Evolutionary conservation across 2,797 vertebrate species (phyloP), one percentile per base, ranked within the genome.

Genomic region (Oreonectes daqikongensis): DNA sequence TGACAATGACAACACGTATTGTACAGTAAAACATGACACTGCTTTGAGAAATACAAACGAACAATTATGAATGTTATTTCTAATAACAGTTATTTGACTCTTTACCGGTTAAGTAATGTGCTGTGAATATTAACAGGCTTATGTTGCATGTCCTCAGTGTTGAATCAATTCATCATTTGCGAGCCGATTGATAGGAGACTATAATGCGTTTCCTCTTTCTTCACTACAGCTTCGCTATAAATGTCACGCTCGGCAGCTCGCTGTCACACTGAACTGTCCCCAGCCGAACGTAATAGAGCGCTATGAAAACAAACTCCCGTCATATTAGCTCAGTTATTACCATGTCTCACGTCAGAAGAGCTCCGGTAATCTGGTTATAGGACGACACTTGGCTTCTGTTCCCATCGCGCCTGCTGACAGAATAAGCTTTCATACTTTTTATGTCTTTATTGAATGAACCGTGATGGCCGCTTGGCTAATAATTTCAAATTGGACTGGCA

Each of bases 241-340:
- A 78, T 78, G 82, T 75, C 75, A 81, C 40, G 67, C 76, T 79
- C 73, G 14, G 20, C 22, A 17, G 60, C 57, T 77, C 66, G 57
- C 59, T 66, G 73, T 75, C 82, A 79, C 67, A 77, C 69, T 46
- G 52, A 66, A 73, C 59, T 20, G 28, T 79, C 69, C 73, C 77
- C 46, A 71, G 72, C 63, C 50, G 76, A 69, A 75, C 17, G 42
- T 73, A 79, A 77, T 72, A 63, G 79, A 72, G 65, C 69, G 60
- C 79, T 79, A 79, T 81, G 79, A 81, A 81, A 83, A 84, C 79
- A 73, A 81, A 81, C 79, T 74, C 79, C 76, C 75, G 77, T 83
- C 79, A 77, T 79, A 77, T 84, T 76, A 84, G 72, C 66, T 50
- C 48, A 14, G 72, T 73, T 84, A 77, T 81, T 79, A 76, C 64